Evolutionary conservation across 2,113 vertebrate genomes (phyloP), one percentile per base, ranked within the genome.

Genomic region (Oenanthe oenanthe): DNA sequence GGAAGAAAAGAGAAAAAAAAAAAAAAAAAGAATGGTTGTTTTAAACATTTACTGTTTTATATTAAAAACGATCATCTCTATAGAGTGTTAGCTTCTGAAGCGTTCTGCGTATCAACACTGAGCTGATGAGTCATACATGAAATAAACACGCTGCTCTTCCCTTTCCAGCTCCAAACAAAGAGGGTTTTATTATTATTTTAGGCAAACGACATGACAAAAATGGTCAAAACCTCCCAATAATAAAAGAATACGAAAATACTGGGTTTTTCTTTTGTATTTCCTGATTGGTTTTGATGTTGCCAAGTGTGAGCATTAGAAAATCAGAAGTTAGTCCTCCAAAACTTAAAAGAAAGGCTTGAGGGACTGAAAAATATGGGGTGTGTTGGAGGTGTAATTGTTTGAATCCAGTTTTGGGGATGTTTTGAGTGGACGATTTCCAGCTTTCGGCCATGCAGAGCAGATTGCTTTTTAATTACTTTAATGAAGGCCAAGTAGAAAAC

Each of bases 1-100:
- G 81, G 74, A 89, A 77, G 84, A 82, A 79, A 78, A 77, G n/a
- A 82, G 9, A 2, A 14, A 3, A 10, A 6, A 5, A 21, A 14
- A 21, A 42, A 50, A 75, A 72, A 50, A 66, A 58, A 31, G 13
- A 86, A 66, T 0, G 4, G 60, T 88, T 96, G 93, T 96, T 97
- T 89, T 94, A 96, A 95, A 96, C 83, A 78, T 93, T 92, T 94
- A 87, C 92, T 94, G 88, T 61, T 96, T 95, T 94, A 58, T 95
- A 95, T 95, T 91, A 94, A 97, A 96, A 95, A 81, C 0, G 1
- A 92, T 90, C 95, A 91, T 96, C 90, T 95, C 95, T 88, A 88
- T 88, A 85, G 85, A 82, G 82, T 89, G 66, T 93, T 93, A 93
- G 91, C 93, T 97, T 97, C 89, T 96, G 91, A 96, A 95, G 93